Evolutionary conservation across 64 coral and sea anemone genomes (phyloP).

Genomic region (Pachyseris speciosa): DNA sequence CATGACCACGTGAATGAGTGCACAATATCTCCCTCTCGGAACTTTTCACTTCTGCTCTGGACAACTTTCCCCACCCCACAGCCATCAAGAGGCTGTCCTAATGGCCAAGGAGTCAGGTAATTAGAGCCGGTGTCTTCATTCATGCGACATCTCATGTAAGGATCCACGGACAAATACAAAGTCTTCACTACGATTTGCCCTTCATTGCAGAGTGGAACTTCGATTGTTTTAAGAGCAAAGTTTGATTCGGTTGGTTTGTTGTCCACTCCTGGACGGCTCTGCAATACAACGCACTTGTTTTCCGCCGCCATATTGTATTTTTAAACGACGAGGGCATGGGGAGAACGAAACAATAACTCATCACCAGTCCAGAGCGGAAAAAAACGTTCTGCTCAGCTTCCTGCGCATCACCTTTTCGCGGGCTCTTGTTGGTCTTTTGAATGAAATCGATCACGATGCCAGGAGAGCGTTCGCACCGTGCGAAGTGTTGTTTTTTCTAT

Average conservation of each 20-base stretch:
- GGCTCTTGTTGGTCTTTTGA: too few relatives aligned
- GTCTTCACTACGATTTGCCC: constrained; percentile 78
- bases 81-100: constrained; percentile 49
- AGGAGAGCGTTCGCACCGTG: too few relatives aligned
- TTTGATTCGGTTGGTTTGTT: constrained; percentile 71
- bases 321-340: not conserved
- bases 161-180: constrained; percentile 86
- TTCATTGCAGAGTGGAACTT: constrained; percentile 35
- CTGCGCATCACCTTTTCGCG: too few relatives aligned
- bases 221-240: constrained; percentile 46
- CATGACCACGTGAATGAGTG: constrained; percentile 55
- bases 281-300: constrained; percentile 60
- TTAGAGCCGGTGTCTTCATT: constrained; percentile 63
- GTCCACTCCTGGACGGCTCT: constrained; percentile 67
- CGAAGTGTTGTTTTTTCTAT: too few relatives aligned
- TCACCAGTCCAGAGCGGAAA: too few relatives aligned
- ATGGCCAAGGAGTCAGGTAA: constrained; percentile 56
- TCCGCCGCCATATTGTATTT: constrained; percentile 30
- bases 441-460: too few relatives aligned
- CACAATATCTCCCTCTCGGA: constrained; percentile 72
- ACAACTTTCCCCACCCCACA: constrained; percentile 64
- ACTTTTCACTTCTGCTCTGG: constrained; percentile 49
- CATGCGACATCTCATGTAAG: constrained; percentile 77
- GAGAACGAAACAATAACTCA: not conserved
- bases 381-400: too few relatives aligned